A percentile compares a stretch with the other conserved stretches of the same genome.
These are phyloP conservation scores for Sinocyclocheilus rhinocerous DNA, from an alignment of 2,113 vertebrate genomes.

Conservation along the genomic window DNA sequence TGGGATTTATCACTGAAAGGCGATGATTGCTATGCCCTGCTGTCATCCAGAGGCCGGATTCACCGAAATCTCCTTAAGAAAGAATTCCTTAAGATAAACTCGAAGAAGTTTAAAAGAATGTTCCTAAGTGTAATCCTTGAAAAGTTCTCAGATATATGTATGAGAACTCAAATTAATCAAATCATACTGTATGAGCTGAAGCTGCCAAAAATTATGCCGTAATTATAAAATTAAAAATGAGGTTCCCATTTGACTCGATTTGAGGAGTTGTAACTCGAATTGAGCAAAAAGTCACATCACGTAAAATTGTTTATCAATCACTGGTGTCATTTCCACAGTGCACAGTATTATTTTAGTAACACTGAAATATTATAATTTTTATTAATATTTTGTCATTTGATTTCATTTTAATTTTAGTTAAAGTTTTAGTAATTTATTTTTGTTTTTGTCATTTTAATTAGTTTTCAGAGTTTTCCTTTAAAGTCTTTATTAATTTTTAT, in stretches of 20 bases:
- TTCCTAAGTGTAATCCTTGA: not conserved
- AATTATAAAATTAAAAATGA: not conserved
- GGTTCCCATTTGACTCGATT: not conserved
- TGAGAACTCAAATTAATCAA: not conserved
- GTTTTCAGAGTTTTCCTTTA: not conserved
- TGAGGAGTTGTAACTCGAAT: not conserved
- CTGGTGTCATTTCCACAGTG: not conserved
- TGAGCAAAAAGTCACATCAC: not conserved
- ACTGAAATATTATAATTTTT: not conserved
- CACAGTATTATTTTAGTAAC: not conserved
- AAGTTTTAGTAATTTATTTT: not conserved
- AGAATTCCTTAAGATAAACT: not conserved
- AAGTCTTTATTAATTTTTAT: not conserved
- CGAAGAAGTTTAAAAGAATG: not conserved
- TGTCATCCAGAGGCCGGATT: not conserved
- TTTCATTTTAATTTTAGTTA: not conserved
- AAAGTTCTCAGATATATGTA: not conserved
- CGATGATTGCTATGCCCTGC: not conserved
- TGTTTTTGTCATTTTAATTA: not conserved
- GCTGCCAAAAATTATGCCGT: not conserved
- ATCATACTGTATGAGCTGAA: not conserved
- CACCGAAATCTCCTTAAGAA: not conserved
- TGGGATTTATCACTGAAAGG: not conserved
- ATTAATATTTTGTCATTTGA: not conserved
- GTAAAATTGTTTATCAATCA: not conserved